Percentiles rank a stretch among this genome's conserved stretches.
phyloP scores from a whole-genome alignment of 2,888 invertebrate species.

The Leptogaster cylindrica region DNA sequence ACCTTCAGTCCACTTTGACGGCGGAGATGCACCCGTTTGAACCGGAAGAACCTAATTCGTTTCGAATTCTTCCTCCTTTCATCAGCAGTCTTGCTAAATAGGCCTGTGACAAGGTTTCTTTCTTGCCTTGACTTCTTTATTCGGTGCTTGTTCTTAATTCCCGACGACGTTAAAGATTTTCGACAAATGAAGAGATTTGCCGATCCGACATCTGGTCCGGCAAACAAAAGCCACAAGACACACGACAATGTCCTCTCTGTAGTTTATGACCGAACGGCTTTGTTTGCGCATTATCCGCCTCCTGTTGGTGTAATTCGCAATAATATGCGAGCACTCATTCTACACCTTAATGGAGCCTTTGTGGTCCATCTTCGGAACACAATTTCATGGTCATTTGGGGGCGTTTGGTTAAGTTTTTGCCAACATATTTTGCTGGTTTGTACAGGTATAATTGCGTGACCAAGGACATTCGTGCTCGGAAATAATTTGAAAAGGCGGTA shows the following conservation, averaged over 20 bases:
- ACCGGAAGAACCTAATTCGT: conserved; percentile 33
- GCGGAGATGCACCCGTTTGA: not conserved
- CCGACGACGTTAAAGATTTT: not conserved
- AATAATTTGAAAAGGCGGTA: not conserved
- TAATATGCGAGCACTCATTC: conserved; percentile 23
- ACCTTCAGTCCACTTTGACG: not conserved
- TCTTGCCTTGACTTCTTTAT: conserved; percentile 21
- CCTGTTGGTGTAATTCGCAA: conserved; percentile 14
- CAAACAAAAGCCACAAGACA: not conserved
- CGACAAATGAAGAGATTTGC: conserved; percentile 17
- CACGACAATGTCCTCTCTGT: too few relatives aligned
- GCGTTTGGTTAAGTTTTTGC: too few relatives aligned
- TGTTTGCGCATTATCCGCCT: conserved; percentile 18
- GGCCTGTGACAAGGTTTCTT: conserved; percentile 1
- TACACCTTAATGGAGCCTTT: conserved; percentile 44
- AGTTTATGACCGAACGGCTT: conserved; percentile 7
- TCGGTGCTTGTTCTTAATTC: not conserved
- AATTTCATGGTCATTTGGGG: conserved; percentile 61
- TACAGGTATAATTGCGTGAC: too few relatives aligned
- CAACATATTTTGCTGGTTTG: too few relatives aligned
- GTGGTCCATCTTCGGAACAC: conserved; percentile 56
- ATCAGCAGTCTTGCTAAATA: not conserved
- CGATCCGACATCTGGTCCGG: conserved; percentile 6
- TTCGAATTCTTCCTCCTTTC: conserved; percentile 2
- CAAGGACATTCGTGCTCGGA: not conserved